phyloP scores from a whole-genome alignment of 2,888 invertebrate genomes.

The Drosophila anomalata region DNA sequence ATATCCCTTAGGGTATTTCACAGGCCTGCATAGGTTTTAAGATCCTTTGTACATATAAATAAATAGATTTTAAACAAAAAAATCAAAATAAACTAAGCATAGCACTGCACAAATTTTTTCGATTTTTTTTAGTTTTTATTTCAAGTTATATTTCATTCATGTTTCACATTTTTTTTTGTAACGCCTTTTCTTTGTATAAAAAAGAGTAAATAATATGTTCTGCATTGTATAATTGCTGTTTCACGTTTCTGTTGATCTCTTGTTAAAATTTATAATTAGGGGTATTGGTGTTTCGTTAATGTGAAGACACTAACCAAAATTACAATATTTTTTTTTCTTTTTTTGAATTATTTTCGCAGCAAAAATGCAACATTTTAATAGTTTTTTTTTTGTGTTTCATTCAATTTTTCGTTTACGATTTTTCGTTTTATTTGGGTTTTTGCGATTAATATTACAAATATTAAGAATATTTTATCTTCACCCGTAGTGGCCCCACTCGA shows the following conservation, averaged over 20 bases:
- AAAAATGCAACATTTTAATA: slow-evolving; percentile 77
- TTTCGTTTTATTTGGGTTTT: slow-evolving; percentile 45
- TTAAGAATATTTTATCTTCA: slow-evolving; percentile 57
- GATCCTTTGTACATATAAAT: slow-evolving; percentile 65
- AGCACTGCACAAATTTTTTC: slow-evolving; percentile 41
- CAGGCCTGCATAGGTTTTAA: slow-evolving; percentile 24
- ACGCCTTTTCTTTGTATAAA: slow-evolving; percentile 80
- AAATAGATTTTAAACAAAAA: slow-evolving; percentile 55
- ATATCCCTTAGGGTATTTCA: slow-evolving; percentile 45
- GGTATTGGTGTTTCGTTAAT: slow-evolving; percentile 52
- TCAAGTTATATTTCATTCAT: slow-evolving; percentile 81
- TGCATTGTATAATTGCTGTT: slow-evolving; percentile 69
- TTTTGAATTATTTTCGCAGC: slow-evolving; percentile 52
- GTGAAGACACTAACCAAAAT: slow-evolving; percentile 68
- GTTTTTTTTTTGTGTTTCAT: slow-evolving; percentile 58
- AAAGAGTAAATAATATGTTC: slow-evolving; percentile 80
- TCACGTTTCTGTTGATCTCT: slow-evolving; percentile 66
- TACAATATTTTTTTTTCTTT: slow-evolving; percentile 50
- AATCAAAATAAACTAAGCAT: slow-evolving; percentile 63
- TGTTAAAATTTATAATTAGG: slow-evolving; percentile 67
- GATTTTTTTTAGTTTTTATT: slow-evolving; percentile 77
- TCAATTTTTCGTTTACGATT: slow-evolving; percentile 60
- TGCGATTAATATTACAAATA: slow-evolving; percentile 51
- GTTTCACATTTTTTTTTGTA: slow-evolving; percentile 80
- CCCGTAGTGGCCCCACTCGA: slow-evolving; percentile 34